These are phyloP conservation scores for Thyatira batis DNA, from an alignment of 2,888 invertebrate genomes.

Conservation along the genomic window DNA sequence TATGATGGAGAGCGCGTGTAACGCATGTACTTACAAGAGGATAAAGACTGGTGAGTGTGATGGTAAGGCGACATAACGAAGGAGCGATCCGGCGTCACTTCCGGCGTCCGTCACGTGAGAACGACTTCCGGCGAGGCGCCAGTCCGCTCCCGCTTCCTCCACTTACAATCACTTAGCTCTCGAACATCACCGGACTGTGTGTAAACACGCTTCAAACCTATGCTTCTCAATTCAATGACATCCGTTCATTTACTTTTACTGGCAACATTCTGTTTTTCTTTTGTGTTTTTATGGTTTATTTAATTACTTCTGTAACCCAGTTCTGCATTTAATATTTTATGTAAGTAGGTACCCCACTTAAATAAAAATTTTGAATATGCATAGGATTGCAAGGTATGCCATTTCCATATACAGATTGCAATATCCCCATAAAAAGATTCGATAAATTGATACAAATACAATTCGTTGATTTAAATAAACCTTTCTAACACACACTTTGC, in stretches of 20 bases:
- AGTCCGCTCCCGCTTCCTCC: conserved; percentile 50
- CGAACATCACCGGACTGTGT: conserved; percentile 54
- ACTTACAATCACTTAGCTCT: conserved; percentile 79
- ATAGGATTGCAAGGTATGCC: not conserved
- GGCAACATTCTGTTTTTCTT: conserved; percentile 5
- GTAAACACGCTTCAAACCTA: conserved; percentile 45
- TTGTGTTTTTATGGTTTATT: too few relatives aligned
- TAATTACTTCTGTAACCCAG: too few relatives aligned
- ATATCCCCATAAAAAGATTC: not conserved
- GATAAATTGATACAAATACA: not conserved
- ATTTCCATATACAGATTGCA: not conserved
- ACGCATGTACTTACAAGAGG: conserved; percentile 32
- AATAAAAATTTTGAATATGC: not conserved
- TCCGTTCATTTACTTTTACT: conserved; percentile 30
- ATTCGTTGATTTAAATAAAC: not conserved
- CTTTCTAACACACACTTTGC: conserved; percentile 24
- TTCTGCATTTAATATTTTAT: not conserved
- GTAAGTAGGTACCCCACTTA: too few relatives aligned
- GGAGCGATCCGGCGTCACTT: conserved; percentile 75
- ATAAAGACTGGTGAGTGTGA: conserved; percentile 54
- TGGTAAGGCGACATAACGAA: conserved; percentile 66
- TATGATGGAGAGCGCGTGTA: conserved; percentile 14
- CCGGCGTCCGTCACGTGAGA: conserved; percentile 79
- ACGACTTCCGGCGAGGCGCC: conserved; percentile 79
- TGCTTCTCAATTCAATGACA: conserved; percentile 27